Conservation (phyloP, 2,797 vertebrate genomes). For the Anolis apletophallus region DNA sequence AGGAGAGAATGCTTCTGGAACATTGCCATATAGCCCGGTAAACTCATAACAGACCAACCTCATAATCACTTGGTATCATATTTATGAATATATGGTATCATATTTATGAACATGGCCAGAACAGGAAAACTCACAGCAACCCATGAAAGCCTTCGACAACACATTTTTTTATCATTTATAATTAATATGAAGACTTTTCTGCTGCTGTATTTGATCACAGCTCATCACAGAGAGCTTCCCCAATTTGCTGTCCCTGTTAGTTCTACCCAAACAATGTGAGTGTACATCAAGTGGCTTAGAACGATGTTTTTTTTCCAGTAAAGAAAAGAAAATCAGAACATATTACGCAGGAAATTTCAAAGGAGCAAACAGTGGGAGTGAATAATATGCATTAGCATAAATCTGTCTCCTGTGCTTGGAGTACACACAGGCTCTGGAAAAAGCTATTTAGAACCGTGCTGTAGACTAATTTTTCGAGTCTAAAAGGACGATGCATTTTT, state of each 20-base stretch:
- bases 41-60: no score
- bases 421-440: slow-evolving; percentile 17
- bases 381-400: slow-evolving; percentile 41
- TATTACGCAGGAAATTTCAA: slow-evolving; percentile 56
- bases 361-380: slow-evolving; percentile 54
- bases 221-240: slow-evolving; percentile 20
- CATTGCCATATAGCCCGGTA: no score
- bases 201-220: not conserved
- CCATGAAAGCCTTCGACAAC: no score
- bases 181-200: not conserved
- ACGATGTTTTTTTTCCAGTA: not conserved
- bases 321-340: not conserved
- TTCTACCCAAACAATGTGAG: slow-evolving; percentile 54
- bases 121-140: no score
- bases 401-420: slow-evolving; percentile 37
- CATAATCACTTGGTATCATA: no score
- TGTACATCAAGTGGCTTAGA: slow-evolving; percentile 47
- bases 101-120: no score
- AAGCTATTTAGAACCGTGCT: slow-evolving; percentile 54
- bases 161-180: no score
- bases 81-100: no score
- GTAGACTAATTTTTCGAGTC: slow-evolving; percentile 50
- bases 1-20: no score
- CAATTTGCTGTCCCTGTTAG: slow-evolving; percentile 39
- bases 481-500: slow-evolving; percentile 36